Evolutionary conservation across 2,797 vertebrate species (phyloP).

Genomic region (Notolepis coatsorum): DNA sequence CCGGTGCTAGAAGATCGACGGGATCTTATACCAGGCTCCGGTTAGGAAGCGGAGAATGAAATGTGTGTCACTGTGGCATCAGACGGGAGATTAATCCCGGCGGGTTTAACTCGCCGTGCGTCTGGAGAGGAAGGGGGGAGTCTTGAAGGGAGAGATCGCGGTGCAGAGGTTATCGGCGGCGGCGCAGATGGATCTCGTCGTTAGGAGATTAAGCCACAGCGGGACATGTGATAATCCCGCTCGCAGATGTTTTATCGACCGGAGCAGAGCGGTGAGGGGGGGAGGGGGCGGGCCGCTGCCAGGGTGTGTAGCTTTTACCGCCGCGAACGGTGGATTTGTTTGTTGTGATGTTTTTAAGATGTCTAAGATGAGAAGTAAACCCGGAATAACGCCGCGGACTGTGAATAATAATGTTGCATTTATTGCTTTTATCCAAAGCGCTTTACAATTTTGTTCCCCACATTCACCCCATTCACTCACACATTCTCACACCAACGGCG

Average conservation of each 20-base stretch:
- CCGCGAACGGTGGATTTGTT: too few species aligned
- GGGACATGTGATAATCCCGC: conserved; percentile 41
- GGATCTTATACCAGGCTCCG: conserved; percentile 59
- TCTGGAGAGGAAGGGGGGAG: conserved; percentile 51
- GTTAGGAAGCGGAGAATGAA: conserved; percentile 65
- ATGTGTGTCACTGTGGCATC: conserved; percentile 56
- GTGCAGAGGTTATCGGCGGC: conserved; percentile 54
- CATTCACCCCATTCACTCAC: too few species aligned
- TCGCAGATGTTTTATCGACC: conserved; percentile 53
- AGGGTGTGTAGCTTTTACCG: too few species aligned
- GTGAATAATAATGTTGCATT: too few species aligned
- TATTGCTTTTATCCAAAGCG: too few species aligned
- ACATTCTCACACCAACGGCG: too few species aligned
- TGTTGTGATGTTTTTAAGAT: too few species aligned
- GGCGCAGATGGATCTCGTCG: conserved; percentile 71
- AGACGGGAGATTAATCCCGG: conserved; percentile 57
- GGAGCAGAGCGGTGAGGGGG: conserved; percentile 28
- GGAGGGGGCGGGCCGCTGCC: too few species aligned
- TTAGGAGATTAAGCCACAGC: conserved; percentile 62
- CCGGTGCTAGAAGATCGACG: conserved; percentile 70
- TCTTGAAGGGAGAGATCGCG: conserved; percentile 49
- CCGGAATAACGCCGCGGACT: conserved; percentile 39
- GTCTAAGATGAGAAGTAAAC: conserved; percentile 10
- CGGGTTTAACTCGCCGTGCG: conserved; percentile 49
- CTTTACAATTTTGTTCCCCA: too few species aligned